Evolutionary conservation across 2,113 vertebrate genomes (phyloP), one percentile per base, ranked within the genome.

Genomic region (Ranitomeya variabilis): DNA sequence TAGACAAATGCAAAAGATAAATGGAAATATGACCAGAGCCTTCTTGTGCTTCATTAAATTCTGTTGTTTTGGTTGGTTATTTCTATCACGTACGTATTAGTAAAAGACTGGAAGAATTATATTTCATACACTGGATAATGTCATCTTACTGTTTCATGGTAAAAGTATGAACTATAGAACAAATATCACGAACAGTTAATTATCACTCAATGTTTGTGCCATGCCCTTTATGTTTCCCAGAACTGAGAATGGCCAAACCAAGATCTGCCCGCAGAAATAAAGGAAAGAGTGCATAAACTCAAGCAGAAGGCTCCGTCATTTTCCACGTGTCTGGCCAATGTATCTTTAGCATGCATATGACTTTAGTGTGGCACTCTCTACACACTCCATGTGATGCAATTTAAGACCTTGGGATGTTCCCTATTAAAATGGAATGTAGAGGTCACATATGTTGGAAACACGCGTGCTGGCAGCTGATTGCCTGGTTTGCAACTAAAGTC

Each of bases 141-240:
- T 62, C n/a, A 84, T 1, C 37, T 66, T 64, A 21, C 64, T 59
- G 31, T 55, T 26, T 80, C 78, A 45, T 37, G 64, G 23, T 62
- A 37, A 78, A 85, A 85, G 16, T 54, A 86, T 78, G 85, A 80
- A 21, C 19, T 67, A 12, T 31, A 69, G 60, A 67, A 80, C 23
- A 60, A 21, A n/a, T 16, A 45, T 13, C 13, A 64, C 10, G 37
- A 52, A 78, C 37, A 80, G 16, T 55, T 54, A 67, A 52, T 69
- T 66, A 45, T 10, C 7, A 8, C 59, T 80, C 13, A 45, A 62
- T 55, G 23, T 71, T 7, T 80, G 16, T 67, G 37, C 60, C 54
- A 76, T 83, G 15, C 69, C 55, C 80, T 88, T 84, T 83, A 76
- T 82, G 19, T 77, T 84, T 88, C 84, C 80, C 71, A 88, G 71